phyloP scores from a whole-genome alignment of 2,113 vertebrate species.

The Ptyas mucosa region DNA sequence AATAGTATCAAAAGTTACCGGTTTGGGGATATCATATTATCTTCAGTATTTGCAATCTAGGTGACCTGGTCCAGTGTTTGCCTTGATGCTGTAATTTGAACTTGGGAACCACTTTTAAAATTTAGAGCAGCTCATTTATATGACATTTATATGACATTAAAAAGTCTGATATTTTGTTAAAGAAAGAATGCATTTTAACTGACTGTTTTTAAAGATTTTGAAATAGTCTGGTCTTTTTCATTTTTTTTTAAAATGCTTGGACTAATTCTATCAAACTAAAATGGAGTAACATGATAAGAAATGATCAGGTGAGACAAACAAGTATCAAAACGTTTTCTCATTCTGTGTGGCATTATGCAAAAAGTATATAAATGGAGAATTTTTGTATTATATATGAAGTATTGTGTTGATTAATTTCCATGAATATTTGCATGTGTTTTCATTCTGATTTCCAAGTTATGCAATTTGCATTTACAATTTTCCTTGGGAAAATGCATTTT shows the following conservation, averaged over 20 bases:
- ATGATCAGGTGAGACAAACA: background rate
- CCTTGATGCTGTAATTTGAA: background rate
- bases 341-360: background rate
- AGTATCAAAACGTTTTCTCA: background rate
- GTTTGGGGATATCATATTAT: background rate
- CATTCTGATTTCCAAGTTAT: background rate
- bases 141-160: background rate
- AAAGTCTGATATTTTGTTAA: background rate
- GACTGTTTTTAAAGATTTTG: background rate
- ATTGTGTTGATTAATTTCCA: background rate
- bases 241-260: background rate
- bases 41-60: background rate
- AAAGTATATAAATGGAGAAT: background rate
- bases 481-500: background rate
- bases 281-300: background rate
- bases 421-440: background rate
- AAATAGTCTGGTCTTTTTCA: background rate
- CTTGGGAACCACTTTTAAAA: background rate
- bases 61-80: background rate
- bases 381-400: background rate
- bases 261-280: background rate
- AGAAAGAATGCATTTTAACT: background rate
- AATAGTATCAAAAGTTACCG: background rate
- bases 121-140: background rate
- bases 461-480: background rate